Base-by-base conservation (phyloP, 2,113 vertebrate genomes). In the Macquaria ambigua region DNA sequence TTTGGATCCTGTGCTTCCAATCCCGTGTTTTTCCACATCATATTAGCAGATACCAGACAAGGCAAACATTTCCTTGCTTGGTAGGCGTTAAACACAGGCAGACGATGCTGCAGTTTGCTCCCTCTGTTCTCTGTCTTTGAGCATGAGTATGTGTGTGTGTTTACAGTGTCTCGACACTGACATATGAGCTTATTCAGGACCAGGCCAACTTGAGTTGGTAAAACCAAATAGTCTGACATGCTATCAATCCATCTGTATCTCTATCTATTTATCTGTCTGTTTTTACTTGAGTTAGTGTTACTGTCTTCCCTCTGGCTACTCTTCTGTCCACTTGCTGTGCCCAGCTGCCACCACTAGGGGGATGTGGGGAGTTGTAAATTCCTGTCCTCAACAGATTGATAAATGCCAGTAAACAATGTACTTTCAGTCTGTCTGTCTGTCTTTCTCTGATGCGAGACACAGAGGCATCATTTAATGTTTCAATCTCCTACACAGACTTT, bases 31-130 rank as follows among this genome's bases (percentile, higher is more conserved):
- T 81, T 71, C 80, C 84, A 75, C 37, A 67, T 76, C 79, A 62
- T 61, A 48, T 62, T 43, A 62, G 59, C 71, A 77, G 76, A 78
- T 67, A 28, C 79, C 69, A 79, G 86, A 70, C 58, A 63, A 84
- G 71, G 71, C 86, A 93, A 93, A 91, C 91, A 89, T 91, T 68
- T 89, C 90, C 90, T 72, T 91, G 86, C 86, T 89, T 87, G 91
- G 87, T 84, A 31, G 64, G 73, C 18, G 34, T 69, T 79, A 37
- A 14, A 18, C 66, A 15, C 77, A 39, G 83, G 34, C 23, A 39
- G 69, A 43, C 7, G 9, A 31, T 52, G 71, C 76, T 78, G 78
- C 3, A 46, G 78, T 53, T 34, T 43, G 8, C 55, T 61, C 53
- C 37, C 46, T 73, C 81, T 86, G 62, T 52, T 68, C 64, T 80